Percentiles rank a stretch among this genome's conserved stretches.
phyloP scores from a whole-genome alignment of 2,113 vertebrate genomes.

The Pelecanoides urinatrix region DNA sequence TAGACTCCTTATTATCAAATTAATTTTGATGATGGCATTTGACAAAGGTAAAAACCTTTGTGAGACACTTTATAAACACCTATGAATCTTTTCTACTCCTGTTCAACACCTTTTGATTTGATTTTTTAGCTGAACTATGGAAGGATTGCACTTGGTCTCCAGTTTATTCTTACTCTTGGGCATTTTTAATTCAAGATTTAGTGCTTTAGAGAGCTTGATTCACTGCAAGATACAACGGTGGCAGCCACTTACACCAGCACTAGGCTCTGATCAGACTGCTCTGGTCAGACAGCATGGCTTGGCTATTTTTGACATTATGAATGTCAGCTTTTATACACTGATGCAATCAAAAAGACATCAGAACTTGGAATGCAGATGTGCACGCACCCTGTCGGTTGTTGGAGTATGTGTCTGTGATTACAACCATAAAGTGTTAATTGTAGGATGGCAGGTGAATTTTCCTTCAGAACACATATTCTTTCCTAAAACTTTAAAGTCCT shows the following conservation, averaged over 20 bases:
- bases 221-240: not conserved
- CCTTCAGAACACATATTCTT: not conserved
- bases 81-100: not conserved
- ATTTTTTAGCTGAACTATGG: not conserved
- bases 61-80: not conserved
- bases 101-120: not conserved
- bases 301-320: not conserved
- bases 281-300: no score
- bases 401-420: not conserved
- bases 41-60: not conserved
- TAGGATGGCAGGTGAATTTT: not conserved
- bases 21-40: not conserved
- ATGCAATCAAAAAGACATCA: not conserved
- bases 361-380: not conserved
- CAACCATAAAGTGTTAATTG: not conserved
- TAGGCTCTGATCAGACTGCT: not conserved
- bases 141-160: not conserved
- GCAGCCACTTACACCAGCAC: not conserved
- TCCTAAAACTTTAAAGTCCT: not conserved
- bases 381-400: not conserved
- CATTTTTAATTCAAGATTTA: not conserved
- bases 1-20: not conserved
- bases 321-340: not conserved
- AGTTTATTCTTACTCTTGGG: not conserved
- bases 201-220: not conserved